Percentiles rank a stretch among this genome's conserved stretches.
phyloP scores from a whole-genome alignment of 2,113 vertebrate genomes.

The Chrysochloris asiatica region DNA sequence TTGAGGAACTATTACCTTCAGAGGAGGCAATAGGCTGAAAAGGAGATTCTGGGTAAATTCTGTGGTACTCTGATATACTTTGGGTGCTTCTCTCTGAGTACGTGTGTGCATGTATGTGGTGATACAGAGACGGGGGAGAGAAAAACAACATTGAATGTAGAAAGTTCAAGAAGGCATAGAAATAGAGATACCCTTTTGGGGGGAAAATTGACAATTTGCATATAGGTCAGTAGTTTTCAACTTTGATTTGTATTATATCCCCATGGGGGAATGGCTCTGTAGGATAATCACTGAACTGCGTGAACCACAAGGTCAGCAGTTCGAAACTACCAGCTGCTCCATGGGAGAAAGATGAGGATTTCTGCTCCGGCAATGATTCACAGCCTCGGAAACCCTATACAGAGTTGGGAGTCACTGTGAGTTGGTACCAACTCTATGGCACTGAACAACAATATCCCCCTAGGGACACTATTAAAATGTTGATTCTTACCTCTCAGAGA shows the following conservation, averaged over 20 bases:
- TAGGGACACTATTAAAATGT: conserved; percentile 33
- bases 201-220: neutral
- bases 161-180: conserved; percentile 8
- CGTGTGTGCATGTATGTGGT: neutral
- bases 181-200: neutral
- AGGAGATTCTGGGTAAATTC: neutral
- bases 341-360: too few relatives aligned
- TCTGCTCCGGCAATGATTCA: too few relatives aligned
- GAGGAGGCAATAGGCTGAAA: neutral
- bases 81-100: neutral
- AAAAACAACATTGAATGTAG: neutral
- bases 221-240: conserved; percentile 34
- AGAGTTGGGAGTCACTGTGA: too few relatives aligned
- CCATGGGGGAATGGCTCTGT: too few relatives aligned
- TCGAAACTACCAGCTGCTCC: too few relatives aligned
- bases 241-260: neutral
- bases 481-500: conserved; percentile 34
- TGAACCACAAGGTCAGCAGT: too few relatives aligned
- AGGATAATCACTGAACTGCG: too few relatives aligned
- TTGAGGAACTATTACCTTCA: neutral
- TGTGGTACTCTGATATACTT: neutral
- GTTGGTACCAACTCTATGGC: too few relatives aligned
- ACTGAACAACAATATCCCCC: too few relatives aligned
- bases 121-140: neutral
- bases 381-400: too few relatives aligned